These are phyloP conservation scores for Halesus radiatus DNA, from an alignment of 1,140 invertebrate genomes.

Conservation along the genomic window DNA sequence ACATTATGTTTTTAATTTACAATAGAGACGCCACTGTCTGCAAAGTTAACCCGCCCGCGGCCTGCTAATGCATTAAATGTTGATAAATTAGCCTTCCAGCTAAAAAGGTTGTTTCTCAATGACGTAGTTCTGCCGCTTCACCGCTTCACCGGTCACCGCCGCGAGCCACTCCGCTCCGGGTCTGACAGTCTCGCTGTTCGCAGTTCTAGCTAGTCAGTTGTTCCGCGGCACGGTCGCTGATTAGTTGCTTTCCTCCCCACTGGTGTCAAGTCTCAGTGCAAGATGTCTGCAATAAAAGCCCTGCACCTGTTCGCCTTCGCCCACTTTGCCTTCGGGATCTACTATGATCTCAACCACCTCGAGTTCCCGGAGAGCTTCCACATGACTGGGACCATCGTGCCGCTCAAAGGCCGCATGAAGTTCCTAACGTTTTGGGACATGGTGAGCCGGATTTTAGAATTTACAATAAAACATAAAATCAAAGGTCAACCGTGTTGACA, in stretches of 20 bases:
- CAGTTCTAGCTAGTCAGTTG: neutral
- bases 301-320: slow-evolving; percentile 40
- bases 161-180: too few relatives aligned
- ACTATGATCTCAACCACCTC: slow-evolving; percentile 45
- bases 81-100: too few relatives aligned
- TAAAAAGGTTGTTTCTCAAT: too few relatives aligned
- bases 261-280: neutral
- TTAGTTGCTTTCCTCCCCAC: neutral
- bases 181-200: too few relatives aligned
- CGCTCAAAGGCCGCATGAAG: slow-evolving; percentile 49
- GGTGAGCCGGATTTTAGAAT: slow-evolving; percentile 36
- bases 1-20: too few relatives aligned
- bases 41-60: too few relatives aligned
- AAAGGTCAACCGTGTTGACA: too few relatives aligned
- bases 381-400: slow-evolving; percentile 45
- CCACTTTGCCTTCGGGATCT: slow-evolving; percentile 43
- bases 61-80: too few relatives aligned
- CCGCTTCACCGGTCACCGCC: too few relatives aligned
- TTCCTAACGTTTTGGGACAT: slow-evolving; percentile 56
- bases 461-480: too few relatives aligned
- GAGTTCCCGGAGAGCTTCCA: slow-evolving; percentile 41
- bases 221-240: neutral
- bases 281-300: slow-evolving; percentile 35
- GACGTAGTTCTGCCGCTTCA: too few relatives aligned
- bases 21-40: too few relatives aligned